Percentiles rank a stretch among this genome's conserved stretches.
Evolutionary conservation across 2,888 invertebrate species (phyloP).

Genomic region (Leptothorax acervorum): DNA sequence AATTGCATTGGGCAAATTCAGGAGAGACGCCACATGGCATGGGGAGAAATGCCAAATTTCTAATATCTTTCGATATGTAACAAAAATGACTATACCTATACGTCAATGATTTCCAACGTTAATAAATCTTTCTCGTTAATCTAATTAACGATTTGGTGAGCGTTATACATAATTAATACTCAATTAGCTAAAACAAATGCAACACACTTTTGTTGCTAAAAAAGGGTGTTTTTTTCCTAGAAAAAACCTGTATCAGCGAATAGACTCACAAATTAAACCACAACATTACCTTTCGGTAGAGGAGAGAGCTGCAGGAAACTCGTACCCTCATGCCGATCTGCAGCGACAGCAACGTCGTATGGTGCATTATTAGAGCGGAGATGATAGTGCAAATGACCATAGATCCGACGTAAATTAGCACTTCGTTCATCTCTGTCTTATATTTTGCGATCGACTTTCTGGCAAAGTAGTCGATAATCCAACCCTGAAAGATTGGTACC

Average conservation of each 20-base stretch:
- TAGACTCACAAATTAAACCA: neutral
- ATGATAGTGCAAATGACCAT: constrained; percentile 83
- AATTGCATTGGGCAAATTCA: too few relatives aligned
- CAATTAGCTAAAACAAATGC: neutral
- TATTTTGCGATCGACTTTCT: constrained; percentile 62
- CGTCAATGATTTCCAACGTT: neutral
- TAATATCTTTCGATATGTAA: too few relatives aligned
- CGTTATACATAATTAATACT: neutral
- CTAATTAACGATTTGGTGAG: too few relatives aligned
- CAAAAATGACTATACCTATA: constrained; percentile 40
- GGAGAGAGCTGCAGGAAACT: constrained; percentile 89
- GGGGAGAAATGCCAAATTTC: too few relatives aligned
- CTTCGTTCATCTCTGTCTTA: constrained; percentile 87
- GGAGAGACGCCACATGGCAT: too few relatives aligned
- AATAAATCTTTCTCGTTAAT: neutral
- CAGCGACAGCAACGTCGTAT: constrained; percentile 83
- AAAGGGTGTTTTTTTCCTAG: neutral
- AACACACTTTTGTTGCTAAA: neutral
- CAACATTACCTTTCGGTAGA: constrained; percentile 88
- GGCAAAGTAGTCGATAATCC: constrained; percentile 78
- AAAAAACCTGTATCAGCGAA: neutral
- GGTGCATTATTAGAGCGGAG: constrained; percentile 84
- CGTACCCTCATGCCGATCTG: constrained; percentile 89
- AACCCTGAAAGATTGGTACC: constrained; percentile 77
- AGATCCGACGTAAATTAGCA: constrained; percentile 85